phyloP scores from a whole-genome alignment of 2,113 vertebrate genomes.

The Dryoscopus gambensis region DNA sequence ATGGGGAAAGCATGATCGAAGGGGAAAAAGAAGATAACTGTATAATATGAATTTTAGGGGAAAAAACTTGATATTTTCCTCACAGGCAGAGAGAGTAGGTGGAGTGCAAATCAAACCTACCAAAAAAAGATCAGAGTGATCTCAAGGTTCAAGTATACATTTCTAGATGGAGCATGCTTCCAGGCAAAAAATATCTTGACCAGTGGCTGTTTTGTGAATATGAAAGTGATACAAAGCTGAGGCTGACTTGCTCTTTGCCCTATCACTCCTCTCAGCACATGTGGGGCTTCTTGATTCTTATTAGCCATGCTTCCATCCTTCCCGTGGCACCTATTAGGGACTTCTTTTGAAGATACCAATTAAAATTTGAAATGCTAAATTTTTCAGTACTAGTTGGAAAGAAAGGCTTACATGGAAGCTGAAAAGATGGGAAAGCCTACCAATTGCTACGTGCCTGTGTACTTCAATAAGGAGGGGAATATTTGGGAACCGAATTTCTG shows the following conservation, averaged over 20 bases:
- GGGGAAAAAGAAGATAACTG: background rate
- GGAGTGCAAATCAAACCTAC: background rate
- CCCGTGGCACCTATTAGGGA: background rate
- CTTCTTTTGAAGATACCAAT: background rate
- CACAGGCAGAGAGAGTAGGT: background rate
- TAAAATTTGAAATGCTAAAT: background rate
- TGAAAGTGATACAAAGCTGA: background rate
- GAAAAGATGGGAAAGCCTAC: background rate
- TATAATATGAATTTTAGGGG: background rate
- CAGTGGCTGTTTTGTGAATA: background rate
- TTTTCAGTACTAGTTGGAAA: background rate
- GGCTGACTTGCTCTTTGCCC: background rate
- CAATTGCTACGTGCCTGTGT: background rate
- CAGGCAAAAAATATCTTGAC: background rate
- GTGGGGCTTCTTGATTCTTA: background rate
- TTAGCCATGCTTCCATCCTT: background rate
- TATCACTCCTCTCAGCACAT: background rate
- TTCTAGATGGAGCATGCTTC: background rate
- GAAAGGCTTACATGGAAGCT: background rate
- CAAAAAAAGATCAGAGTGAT: background rate
- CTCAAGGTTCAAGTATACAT: background rate
- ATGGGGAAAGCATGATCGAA: background rate
- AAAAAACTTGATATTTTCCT: background rate
- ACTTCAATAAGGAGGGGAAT: background rate
- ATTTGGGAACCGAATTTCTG: background rate